A percentile compares a stretch with the other conserved stretches of the same genome.
Conservation (phyloP, 2,113 vertebrate species). For the Poicephalus gulielmi region DNA sequence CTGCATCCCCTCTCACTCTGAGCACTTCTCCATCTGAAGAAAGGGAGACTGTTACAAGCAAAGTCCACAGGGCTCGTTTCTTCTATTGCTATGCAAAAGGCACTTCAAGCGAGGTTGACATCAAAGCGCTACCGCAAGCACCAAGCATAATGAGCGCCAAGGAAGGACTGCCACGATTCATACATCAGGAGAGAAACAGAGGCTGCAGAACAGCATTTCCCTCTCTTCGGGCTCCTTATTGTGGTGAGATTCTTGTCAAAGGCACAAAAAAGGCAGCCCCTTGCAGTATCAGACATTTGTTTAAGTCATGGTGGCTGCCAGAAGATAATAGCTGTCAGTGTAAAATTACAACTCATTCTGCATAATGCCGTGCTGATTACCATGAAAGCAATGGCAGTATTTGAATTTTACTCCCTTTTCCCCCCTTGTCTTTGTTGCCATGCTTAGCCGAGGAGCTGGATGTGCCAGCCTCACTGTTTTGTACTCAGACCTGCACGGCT, state of each 20-base stretch:
- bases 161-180: not conserved
- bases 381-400: constrained; percentile 6
- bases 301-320: constrained; percentile 62
- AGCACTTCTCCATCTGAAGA: not conserved
- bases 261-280: not conserved
- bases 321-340: constrained; percentile 56
- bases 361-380: constrained; percentile 55
- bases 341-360: constrained; percentile 62
- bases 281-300: constrained; percentile 32
- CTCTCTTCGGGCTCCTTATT: not conserved
- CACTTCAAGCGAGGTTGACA: not conserved
- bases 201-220: not conserved
- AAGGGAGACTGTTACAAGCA: not conserved
- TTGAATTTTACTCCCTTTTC: constrained; percentile 25
- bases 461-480: not conserved
- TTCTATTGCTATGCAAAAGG: not conserved
- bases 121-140: not conserved
- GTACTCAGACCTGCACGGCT: not conserved
- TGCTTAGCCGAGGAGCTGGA: not conserved
- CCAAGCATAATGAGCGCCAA: not conserved
- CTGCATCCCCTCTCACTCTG: not conserved
- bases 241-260: not conserved
- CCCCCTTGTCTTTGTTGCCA: not conserved
- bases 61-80: not conserved
- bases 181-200: not conserved